Evolutionary conservation across 2,888 invertebrate genomes (phyloP), one percentile per base, ranked within the genome.

Genomic region (Dendrolimus pini): DNA sequence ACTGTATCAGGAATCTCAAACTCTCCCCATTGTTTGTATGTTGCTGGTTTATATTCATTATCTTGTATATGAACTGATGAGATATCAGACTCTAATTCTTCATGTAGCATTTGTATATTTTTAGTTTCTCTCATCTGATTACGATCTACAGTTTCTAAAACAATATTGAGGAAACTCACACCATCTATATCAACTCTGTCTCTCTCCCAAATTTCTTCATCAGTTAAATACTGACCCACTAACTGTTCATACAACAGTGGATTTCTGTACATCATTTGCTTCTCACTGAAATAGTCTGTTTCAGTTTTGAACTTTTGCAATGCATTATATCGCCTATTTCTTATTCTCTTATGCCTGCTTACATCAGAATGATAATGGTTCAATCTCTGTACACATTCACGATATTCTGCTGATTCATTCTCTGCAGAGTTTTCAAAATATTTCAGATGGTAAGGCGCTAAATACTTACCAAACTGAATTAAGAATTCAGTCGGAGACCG

Each of bases 201-300:
- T 13, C 95, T 85, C 57, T 91, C 89, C 62, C 92, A 90, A 60
- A 94, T 93, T 78, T 98, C 97, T 42, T 94, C 93, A 59, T 95
- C 94, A 2, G 95, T 94, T 65, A 98, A 82, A 80, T 95, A 97
- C 72, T 95, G 95, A 0, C 98, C 98, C 54, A 99, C 92, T 66
- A 99, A 88, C 72, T 98, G 96, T 64, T 98, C 96, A 84, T 97
- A 99, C 0, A 98, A 83, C 57, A 96, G 89, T 1, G 98, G 99
- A 80, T 97, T 96, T 61, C 99, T 89, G 66, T 94, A 94, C 93
- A 97, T 96, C 98, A 99, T 99, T 90, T 97, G 96, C 61, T 93
- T 94, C 79, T 98, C 98, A 77, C 95, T 95, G 74, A 99, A 99
- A 82, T 98, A 98, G 66, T 93, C 92, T 10, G 93, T 92, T 63